These are phyloP conservation scores for Aurelia sp. DNA, from an alignment of 30 jellyfish, hydroid and myxozoan genomes.

Conservation along the genomic window DNA sequence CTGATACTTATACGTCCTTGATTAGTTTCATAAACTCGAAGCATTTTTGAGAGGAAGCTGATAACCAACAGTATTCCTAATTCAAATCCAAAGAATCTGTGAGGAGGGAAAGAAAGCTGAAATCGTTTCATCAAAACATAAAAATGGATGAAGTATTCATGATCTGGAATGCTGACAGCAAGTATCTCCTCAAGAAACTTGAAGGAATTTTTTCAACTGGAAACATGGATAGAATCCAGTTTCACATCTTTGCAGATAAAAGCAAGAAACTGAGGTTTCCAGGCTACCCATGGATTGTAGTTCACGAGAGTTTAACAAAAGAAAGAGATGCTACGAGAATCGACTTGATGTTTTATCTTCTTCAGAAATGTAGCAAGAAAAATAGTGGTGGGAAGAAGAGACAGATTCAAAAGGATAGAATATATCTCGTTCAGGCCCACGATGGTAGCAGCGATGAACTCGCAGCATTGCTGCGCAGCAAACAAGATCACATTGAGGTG, in stretches of 20 bases:
- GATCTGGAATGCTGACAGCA: conserved; percentile 23
- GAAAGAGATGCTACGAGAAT: conserved; percentile 38
- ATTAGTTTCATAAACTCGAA: no score
- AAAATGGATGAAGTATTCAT: conserved; percentile 48
- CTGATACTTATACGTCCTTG: no score
- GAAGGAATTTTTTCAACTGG: neutral
- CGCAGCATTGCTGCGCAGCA: neutral
- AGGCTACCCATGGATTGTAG: conserved; percentile 9
- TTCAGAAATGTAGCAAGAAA: conserved; percentile 12
- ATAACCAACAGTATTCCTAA: no score
- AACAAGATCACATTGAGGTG: neutral
- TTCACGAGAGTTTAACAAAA: conserved; percentile 40
- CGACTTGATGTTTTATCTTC: conserved; percentile 7
- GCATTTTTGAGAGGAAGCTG: no score
- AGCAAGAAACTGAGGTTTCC: neutral
- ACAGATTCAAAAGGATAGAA: neutral
- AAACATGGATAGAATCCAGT: neutral
- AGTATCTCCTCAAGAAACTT: conserved; percentile 3
- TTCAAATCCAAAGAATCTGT: no score
- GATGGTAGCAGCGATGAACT: conserved; percentile 22
- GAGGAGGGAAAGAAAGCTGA: no score
- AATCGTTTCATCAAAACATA: neutral
- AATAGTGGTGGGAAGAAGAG: neutral
- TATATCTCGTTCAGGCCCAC: conserved; percentile 25
- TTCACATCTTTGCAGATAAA: conserved; percentile 27